Percentiles rank a stretch among this genome's conserved stretches.
Conservation (phyloP, 2,113 vertebrate genomes). For the Tricholaema leucomelas region DNA sequence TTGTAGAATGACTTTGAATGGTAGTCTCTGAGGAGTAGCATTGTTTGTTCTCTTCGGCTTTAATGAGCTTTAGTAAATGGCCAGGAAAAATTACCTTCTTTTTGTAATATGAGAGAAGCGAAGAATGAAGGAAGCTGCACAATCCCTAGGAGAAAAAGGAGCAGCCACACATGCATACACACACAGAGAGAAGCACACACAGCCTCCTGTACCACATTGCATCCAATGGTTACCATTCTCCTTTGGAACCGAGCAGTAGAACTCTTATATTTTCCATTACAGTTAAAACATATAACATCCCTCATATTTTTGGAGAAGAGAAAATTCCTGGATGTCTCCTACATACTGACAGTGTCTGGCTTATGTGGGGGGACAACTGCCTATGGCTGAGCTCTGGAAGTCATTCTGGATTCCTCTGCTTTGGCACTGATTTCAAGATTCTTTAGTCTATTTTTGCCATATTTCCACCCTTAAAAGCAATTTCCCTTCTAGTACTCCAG, state of each 20-base stretch:
- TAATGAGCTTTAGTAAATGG: conserved; percentile 99
- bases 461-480: conserved; percentile 47
- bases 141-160: conserved; percentile 76
- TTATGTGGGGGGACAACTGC: conserved; percentile 58
- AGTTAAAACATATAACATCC: conserved; percentile 64
- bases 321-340: conserved; percentile 53
- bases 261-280: conserved; percentile 68
- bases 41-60: conserved; percentile 94
- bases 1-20: conserved; percentile 95
- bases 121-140: conserved; percentile 86
- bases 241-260: conserved; percentile 37
- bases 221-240: conserved; percentile 1
- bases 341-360: conserved; percentile 55
- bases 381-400: conserved; percentile 47
- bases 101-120: conserved; percentile 90
- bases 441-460: conserved; percentile 29
- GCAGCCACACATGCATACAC: background rate
- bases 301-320: conserved; percentile 66
- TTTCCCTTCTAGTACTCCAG: background rate
- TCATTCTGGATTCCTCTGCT: conserved; percentile 48
- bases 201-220: background rate
- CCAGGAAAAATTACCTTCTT: conserved; percentile 92
- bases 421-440: conserved; percentile 44
- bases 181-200: background rate
- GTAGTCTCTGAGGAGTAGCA: conserved; percentile 92